A percentile compares a stretch with the other conserved stretches of the same genome.
Conservation (phyloP, 2,113 vertebrate species). For the Puma concolor region DNA sequence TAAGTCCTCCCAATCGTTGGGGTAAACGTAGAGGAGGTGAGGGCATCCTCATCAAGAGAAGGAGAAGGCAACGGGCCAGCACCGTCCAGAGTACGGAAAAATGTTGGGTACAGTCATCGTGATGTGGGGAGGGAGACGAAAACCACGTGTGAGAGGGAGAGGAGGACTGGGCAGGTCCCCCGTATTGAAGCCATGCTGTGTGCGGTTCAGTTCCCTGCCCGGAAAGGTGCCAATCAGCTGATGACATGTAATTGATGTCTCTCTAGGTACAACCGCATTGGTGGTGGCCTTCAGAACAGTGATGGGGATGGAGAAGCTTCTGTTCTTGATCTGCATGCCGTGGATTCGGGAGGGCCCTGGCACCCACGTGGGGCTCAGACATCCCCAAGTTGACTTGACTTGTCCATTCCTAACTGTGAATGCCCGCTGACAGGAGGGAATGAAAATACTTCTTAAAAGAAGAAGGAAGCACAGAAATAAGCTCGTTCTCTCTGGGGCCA, state of each 20-base stretch:
- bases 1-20: background rate
- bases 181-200: background rate
- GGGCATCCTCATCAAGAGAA: background rate
- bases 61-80: accelerated
- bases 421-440: background rate
- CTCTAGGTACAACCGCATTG: background rate
- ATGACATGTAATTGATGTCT: background rate
- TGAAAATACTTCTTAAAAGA: background rate
- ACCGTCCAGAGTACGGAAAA: background rate
- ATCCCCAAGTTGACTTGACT: no score
- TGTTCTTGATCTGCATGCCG: background rate
- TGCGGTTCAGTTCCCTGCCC: background rate
- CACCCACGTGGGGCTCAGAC: background rate
- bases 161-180: accelerated
- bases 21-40: background rate
- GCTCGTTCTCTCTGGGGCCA: background rate
- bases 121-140: background rate
- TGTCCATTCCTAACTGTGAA: background rate
- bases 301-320: background rate
- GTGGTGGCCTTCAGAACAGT: background rate
- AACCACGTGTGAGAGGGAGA: no score
- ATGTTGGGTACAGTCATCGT: background rate
- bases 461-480: background rate
- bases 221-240: background rate
- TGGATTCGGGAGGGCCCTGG: no score